Conservation (phyloP, 2,888 invertebrate species). For the Habrosyne pyritoides region DNA sequence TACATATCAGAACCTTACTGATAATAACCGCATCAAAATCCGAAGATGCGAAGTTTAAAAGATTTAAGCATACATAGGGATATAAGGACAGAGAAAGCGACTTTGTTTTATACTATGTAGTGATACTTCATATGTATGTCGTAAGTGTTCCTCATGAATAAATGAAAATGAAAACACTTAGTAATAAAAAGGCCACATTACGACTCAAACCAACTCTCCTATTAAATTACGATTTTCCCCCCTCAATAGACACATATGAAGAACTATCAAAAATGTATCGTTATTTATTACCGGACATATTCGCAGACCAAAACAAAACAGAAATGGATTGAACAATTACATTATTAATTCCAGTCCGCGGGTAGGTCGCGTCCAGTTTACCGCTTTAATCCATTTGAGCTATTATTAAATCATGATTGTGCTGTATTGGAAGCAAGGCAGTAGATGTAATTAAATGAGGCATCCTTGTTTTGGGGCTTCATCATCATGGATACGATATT, state of each 20-base stretch:
- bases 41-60: no score
- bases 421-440: constrained; percentile 29
- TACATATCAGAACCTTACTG: no score
- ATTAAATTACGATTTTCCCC: not conserved
- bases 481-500: constrained; percentile 21
- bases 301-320: constrained; percentile 10
- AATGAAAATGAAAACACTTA: no score
- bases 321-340: constrained; percentile 32
- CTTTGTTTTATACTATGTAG: no score
- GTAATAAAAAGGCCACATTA: no score
- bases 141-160: no score
- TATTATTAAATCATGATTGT: constrained; percentile 64
- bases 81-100: no score
- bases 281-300: not conserved
- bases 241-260: not conserved
- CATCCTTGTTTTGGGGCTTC: constrained; percentile 37
- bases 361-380: constrained; percentile 37
- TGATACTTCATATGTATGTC: no score
- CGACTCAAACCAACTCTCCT: not conserved
- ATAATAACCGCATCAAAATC: no score
- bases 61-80: no score
- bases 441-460: constrained; percentile 50
- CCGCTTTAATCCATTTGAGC: constrained; percentile 60
- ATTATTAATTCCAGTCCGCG: constrained; percentile 48
- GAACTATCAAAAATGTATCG: not conserved